Evolutionary conservation across 2,888 invertebrate genomes (phyloP), one percentile per base, ranked within the genome.

Genomic region (Plebejus argus): DNA sequence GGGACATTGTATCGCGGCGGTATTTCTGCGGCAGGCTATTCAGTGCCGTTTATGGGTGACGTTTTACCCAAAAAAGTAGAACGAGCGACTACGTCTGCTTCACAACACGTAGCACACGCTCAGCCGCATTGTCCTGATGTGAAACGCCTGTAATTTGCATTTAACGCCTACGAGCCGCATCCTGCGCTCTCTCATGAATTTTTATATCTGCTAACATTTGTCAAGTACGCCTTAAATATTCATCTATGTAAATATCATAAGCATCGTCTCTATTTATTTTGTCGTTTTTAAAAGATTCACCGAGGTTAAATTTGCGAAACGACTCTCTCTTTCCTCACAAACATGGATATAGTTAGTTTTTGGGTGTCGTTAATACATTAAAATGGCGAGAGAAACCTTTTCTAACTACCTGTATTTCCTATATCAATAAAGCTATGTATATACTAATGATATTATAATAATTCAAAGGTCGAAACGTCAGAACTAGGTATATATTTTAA

Each of bases 21-120:
- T 88, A 92, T 91, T 89, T 89, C 87, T 86, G 91, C 92, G 92
- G 91, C 90, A 83, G 85, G 90, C 91, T 93, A 89, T 93, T 86
- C 88, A 85, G 81, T 82, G 80, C 93, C 93, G 88, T 91, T 89
- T 93, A 93, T 85, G 94, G 92, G 85, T 84, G 85, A 88, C 87
- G 88, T 88, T 90, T 93, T 90, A 91, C 88, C 93, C 92, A 93
- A 94, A 94, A 93, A 93, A 93, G 94, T 92, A 91, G 91, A 91
- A 91, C 93, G 90, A 89, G 91, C 88, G 90, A 89, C 90, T 89
- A 86, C 87, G 89, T 86, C 88, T 84, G 85, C 86, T 93, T 94
- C 91, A 93, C 94, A 93, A 87, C 91, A 88, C 86, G 86, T 85
- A 85, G 89, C 88, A 93, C 94, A 94, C 66, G 66, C 87, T 84